These are phyloP conservation scores for Mormyrus proboscirostris DNA, from an alignment of 2,797 vertebrate species.

Conservation along the genomic window DNA sequence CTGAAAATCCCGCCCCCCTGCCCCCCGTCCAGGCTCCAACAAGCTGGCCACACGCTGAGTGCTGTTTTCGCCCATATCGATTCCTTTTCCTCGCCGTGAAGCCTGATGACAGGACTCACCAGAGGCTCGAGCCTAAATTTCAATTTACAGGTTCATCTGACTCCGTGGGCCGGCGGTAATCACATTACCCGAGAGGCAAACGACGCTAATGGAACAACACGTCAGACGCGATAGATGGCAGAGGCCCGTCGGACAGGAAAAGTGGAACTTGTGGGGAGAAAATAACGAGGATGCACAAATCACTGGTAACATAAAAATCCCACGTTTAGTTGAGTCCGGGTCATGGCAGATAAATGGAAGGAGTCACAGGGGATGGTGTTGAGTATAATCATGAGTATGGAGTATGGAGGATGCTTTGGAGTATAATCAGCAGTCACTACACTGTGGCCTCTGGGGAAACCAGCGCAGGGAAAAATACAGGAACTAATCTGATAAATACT, in stretches of 20 bases:
- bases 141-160: slow-evolving; percentile 45
- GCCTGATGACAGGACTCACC: slow-evolving; percentile 24
- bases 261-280: not conserved
- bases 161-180: slow-evolving; percentile 30
- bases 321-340: not conserved
- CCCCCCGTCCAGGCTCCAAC: slow-evolving; percentile 24
- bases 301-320: slow-evolving; percentile 4
- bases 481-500: not conserved
- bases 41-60: slow-evolving; percentile 42
- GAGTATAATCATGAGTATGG: no score
- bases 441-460: not conserved
- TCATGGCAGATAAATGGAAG: not conserved
- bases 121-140: slow-evolving; percentile 41
- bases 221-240: slow-evolving; percentile 2
- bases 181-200: slow-evolving; percentile 21
- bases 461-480: not conserved
- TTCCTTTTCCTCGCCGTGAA: slow-evolving; percentile 36
- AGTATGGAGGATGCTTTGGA: not conserved
- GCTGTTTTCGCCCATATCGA: slow-evolving; percentile 51
- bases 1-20: not conserved
- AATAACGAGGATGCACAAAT: slow-evolving; percentile 16
- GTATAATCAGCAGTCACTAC: not conserved
- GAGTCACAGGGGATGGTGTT: not conserved
- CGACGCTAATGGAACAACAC: slow-evolving; percentile 7
- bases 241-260: slow-evolving; percentile 6